A percentile compares a stretch with the other conserved stretches of the same genome.
Evolutionary conservation across 2,888 invertebrate species (phyloP).

Genomic region (Resseliella maxima): DNA sequence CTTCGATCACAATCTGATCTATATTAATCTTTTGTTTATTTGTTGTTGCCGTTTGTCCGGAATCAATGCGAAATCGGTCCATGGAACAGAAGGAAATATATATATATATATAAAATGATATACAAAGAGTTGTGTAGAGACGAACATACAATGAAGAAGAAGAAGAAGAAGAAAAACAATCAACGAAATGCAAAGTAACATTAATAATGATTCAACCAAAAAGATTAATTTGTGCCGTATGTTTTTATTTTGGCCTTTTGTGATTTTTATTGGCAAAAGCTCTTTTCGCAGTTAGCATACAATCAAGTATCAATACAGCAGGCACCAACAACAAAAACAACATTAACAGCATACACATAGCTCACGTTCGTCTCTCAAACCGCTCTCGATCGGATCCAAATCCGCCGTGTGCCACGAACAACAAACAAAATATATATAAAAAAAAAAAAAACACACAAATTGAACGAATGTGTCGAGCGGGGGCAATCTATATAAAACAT

Average conservation of each 20-base stretch:
- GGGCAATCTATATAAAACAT: conserved; percentile 55
- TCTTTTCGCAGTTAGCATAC: background rate
- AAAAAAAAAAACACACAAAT: too few species aligned
- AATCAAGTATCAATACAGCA: background rate
- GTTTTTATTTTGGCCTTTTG: background rate
- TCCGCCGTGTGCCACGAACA: background rate
- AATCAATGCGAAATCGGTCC: too few species aligned
- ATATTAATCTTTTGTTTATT: background rate
- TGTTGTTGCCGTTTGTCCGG: background rate
- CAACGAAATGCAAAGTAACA: background rate
- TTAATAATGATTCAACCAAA: conserved; percentile 43
- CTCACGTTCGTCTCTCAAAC: conserved; percentile 2
- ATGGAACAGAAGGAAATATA: too few species aligned
- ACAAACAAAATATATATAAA: too few species aligned
- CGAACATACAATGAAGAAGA: background rate
- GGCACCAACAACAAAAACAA: background rate
- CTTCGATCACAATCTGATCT: background rate
- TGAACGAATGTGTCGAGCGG: conserved; percentile 10
- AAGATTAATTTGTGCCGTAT: background rate
- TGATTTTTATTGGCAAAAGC: conserved; percentile 36
- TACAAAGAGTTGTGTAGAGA: background rate
- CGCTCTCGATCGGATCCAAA: background rate
- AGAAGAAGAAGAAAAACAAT: background rate
- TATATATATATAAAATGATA: background rate
- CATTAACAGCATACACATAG: background rate